A percentile compares a stretch with the other conserved stretches of the same genome.
Evolutionary conservation across 2,113 vertebrate species (phyloP).

Genomic region (Gallinago media): DNA sequence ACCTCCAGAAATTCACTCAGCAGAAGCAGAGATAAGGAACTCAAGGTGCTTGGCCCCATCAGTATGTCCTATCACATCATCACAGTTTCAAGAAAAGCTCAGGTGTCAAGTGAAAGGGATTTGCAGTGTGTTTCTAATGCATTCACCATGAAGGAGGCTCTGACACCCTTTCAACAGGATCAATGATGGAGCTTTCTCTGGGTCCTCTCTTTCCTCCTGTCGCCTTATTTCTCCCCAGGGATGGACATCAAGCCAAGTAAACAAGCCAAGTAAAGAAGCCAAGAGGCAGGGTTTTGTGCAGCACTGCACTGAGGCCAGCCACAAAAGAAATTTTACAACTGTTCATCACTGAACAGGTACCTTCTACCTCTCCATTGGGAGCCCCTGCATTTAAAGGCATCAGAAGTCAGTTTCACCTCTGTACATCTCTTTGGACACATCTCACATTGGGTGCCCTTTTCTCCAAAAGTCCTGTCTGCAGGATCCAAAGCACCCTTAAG

Average conservation of each 20-base stretch:
- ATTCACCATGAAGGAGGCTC: background rate
- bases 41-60: background rate
- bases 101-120: accelerated
- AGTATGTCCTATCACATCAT: background rate
- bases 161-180: background rate
- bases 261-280: background rate
- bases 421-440: background rate
- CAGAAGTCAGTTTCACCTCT: background rate
- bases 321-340: background rate
- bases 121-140: background rate
- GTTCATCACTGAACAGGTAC: background rate
- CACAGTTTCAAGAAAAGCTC: background rate
- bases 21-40: background rate
- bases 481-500: background rate
- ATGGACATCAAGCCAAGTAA: background rate
- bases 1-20: background rate
- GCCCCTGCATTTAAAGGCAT: background rate
- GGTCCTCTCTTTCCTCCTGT: background rate
- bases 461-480: background rate
- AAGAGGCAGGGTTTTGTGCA: background rate
- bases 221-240: background rate
- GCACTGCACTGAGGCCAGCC: background rate
- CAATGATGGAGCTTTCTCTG: background rate
- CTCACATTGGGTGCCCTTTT: background rate
- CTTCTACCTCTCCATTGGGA: background rate